Evolutionary conservation across 2,113 vertebrate genomes (phyloP), one percentile per base, ranked within the genome.

Genomic region (Prionailurus viverrinus): DNA sequence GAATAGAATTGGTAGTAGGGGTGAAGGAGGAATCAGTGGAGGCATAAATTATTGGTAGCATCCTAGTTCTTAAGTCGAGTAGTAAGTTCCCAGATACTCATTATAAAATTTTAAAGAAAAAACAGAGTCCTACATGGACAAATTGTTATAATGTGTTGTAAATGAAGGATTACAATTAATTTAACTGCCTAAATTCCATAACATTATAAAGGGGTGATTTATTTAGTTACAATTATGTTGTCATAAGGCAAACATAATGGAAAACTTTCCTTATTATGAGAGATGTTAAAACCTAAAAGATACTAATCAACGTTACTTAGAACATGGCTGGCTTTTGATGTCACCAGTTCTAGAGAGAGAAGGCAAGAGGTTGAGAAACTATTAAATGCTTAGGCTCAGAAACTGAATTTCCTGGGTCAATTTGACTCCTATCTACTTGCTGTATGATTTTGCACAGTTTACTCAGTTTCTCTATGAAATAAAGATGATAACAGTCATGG

Each of bases 271-370:
- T 6, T 16, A 58, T 31, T 53, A 55, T 13, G 45, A 92, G 16
- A 93, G 33, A 39, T n/a, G 73, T 41, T 82, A 53, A 96, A 93
- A 82, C 48, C 31, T 83, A 92, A 83, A 93, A 80, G 9, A 66
- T 58, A 87, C 84, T 68, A 80, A 41, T 36, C 66, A 33, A 23
- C 21, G 4, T 41, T 68, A 78, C 21, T 71, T 71, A 73, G 41
- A 45, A 85, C 18, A 36, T 48, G 74, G 74, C 41, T 51, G 27
- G 23, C 3, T 18, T 65, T 33, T 48, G 36, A 82, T 33, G n/a
- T 14, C 19, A 83, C 10, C 18, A 73, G 15, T 63, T 87, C 33
- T n/a, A 21, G 11, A n/a, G 29, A 31, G 5, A 81, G 36, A 25
- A 73, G 73, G 2, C n/a, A 71, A 78, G 7, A n/a, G 1, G 5